Evolutionary conservation across 2,113 vertebrate genomes (phyloP).

Genomic region (Mesoclemmys tuberculata): DNA sequence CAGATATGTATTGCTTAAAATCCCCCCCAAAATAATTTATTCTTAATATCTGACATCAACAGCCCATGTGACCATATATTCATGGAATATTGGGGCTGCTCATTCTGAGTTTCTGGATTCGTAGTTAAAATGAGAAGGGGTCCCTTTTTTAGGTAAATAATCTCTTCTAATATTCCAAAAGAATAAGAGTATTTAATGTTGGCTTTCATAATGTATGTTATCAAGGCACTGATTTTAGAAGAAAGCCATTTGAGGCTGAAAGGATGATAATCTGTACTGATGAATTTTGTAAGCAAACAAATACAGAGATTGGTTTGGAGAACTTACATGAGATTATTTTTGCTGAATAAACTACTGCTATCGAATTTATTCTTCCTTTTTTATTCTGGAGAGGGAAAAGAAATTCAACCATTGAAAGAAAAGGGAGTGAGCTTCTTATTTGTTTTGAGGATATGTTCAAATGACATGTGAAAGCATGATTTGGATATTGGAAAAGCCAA

Average conservation of each 20-base stretch:
- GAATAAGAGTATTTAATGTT: background rate
- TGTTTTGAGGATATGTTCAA: background rate
- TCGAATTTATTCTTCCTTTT: background rate
- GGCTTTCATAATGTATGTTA: background rate
- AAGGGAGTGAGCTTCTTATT: background rate
- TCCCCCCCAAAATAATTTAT: background rate
- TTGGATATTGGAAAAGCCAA: background rate
- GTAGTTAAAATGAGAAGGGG: background rate
- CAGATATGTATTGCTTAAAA: background rate
- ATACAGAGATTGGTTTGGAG: background rate
- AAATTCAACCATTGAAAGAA: background rate
- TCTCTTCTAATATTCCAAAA: background rate
- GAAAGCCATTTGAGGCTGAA: slow-evolving; percentile 5
- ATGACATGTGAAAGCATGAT: background rate
- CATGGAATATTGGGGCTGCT: background rate
- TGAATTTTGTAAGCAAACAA: slow-evolving; percentile 7
- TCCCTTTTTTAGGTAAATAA: background rate
- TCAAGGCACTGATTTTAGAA: background rate
- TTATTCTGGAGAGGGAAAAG: background rate
- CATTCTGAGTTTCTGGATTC: background rate
- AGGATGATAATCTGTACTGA: slow-evolving; percentile 14
- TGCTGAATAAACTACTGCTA: background rate
- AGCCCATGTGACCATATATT: background rate
- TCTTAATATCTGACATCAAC: background rate
- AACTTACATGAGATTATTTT: background rate